phyloP scores from a whole-genome alignment of 2,797 vertebrate genomes.

The Lycodopsis pacificus region DNA sequence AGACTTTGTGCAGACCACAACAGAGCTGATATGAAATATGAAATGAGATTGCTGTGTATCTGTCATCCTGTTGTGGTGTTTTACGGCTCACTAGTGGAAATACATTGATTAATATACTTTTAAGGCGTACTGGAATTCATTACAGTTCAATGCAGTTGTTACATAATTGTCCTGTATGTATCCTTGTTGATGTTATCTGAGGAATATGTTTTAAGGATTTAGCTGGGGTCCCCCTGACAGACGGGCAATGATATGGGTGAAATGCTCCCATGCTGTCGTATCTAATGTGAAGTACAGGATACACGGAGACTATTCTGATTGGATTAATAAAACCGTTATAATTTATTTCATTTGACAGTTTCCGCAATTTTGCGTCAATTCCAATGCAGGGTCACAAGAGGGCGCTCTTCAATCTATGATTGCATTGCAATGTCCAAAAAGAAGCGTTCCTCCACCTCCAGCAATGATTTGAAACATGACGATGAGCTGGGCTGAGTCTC shows the following conservation, averaged over 20 bases:
- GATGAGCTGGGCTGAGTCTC: background rate
- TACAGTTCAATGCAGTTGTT: background rate
- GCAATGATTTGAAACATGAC: background rate
- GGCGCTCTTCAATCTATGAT: constrained; percentile 6
- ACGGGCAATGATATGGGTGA: background rate
- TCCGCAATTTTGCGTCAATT: background rate
- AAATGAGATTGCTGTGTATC: background rate
- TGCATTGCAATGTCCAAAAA: background rate
- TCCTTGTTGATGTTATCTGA: background rate
- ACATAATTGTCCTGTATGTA: background rate
- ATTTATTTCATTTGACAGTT: background rate
- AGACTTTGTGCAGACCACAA: no score
- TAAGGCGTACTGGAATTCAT: background rate
- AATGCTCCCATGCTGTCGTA: background rate
- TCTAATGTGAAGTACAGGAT: background rate
- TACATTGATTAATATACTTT: background rate
- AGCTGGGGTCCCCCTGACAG: no score
- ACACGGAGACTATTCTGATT: background rate
- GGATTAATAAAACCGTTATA: background rate
- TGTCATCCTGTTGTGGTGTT: background rate
- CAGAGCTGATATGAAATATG: background rate
- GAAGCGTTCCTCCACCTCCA: background rate
- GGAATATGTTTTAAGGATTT: background rate
- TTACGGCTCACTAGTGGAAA: background rate
- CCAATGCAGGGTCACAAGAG: constrained; percentile 5